A percentile compares a stretch with the other conserved stretches of the same genome.
Conservation (phyloP, 2,113 vertebrate species). For the Casuarius casuarius region DNA sequence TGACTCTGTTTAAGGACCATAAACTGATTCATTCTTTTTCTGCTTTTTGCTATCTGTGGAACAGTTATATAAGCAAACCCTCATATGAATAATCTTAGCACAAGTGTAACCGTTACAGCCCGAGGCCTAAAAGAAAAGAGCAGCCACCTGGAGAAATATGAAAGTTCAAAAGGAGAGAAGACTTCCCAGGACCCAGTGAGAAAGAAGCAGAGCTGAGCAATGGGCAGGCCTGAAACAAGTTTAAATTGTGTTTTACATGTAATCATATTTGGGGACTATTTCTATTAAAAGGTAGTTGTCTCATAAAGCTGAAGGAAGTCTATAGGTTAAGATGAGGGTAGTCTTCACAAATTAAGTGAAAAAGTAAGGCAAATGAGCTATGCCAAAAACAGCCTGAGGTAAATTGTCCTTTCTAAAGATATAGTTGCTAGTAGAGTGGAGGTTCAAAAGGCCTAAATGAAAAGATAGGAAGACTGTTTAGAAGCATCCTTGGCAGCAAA, state of each 20-base stretch:
- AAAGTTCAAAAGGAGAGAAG: background rate
- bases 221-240: accelerated
- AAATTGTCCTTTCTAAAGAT: background rate
- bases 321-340: background rate
- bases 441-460: background rate
- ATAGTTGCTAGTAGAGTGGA: background rate
- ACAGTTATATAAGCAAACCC: background rate
- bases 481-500: background rate
- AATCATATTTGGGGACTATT: background rate
- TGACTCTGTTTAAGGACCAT: background rate
- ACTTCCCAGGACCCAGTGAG: background rate
- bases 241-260: background rate
- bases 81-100: background rate
- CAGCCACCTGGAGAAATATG: background rate
- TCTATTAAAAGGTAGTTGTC: background rate
- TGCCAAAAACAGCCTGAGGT: background rate
- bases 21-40: background rate
- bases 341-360: background rate
- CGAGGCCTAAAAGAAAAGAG: background rate
- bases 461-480: background rate
- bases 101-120: background rate
- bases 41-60: background rate
- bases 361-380: background rate
- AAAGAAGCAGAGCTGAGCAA: background rate
- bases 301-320: background rate